These are phyloP conservation scores for Trachurus trachurus DNA, from an alignment of 2,797 vertebrate species.

Conservation along the genomic window DNA sequence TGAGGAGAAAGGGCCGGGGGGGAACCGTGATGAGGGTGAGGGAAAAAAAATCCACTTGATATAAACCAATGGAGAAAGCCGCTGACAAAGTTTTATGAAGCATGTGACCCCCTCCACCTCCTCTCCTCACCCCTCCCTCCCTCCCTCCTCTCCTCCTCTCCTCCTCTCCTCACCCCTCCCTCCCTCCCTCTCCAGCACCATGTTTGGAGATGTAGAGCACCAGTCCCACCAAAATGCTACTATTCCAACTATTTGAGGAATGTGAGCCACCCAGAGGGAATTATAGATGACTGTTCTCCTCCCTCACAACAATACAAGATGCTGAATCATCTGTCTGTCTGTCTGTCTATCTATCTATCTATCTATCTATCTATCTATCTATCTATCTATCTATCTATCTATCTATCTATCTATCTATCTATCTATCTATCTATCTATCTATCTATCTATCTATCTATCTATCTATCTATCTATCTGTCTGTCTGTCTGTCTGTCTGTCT, in stretches of 20 bases:
- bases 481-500: no score
- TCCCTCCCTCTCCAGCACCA: slow-evolving; percentile 28
- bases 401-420: no score
- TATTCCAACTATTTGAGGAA: slow-evolving; percentile 60
- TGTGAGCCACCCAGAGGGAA: slow-evolving; percentile 33
- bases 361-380: no score
- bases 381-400: no score
- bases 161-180: neutral
- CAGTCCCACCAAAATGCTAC: slow-evolving; percentile 39
- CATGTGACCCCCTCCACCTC: neutral
- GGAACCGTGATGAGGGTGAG: neutral
- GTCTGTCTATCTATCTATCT: neutral
- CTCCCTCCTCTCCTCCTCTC: neutral
- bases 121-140: neutral
- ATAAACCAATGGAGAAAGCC: neutral
- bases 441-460: no score
- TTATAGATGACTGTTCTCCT: neutral
- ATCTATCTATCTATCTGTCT: no score
- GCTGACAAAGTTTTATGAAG: neutral
- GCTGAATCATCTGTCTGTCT: slow-evolving; percentile 7
- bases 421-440: neutral
- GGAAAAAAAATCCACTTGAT: neutral
- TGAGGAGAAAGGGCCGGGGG: neutral
- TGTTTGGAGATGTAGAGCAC: slow-evolving; percentile 60
- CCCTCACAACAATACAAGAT: no score